phyloP scores from a whole-genome alignment of 2,797 vertebrate species.

The Aselliscus stoliczkanus region DNA sequence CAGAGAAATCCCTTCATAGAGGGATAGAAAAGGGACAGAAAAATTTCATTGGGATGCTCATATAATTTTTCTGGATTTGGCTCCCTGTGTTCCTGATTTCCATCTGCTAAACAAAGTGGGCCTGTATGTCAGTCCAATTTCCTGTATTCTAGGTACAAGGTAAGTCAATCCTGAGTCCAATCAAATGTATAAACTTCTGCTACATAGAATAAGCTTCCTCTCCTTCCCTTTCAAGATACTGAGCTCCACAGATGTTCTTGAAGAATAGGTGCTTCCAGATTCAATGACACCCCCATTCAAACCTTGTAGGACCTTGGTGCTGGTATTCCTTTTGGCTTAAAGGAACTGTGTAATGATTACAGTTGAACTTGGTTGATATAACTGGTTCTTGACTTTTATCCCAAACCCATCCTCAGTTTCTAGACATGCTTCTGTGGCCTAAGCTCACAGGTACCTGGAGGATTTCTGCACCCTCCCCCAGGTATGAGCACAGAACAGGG shows the following conservation, averaged over 20 bases:
- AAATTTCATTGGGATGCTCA: background rate
- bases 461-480: fast-evolving
- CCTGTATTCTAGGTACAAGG: background rate
- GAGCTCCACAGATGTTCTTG: background rate
- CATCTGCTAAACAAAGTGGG: background rate
- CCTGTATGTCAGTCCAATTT: background rate
- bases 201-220: background rate
- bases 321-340: background rate
- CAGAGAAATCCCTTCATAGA: background rate
- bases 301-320: background rate
- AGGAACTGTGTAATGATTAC: background rate
- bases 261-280: background rate
- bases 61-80: background rate
- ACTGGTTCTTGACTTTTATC: background rate
- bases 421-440: background rate
- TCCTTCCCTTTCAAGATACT: background rate
- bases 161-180: background rate
- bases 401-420: background rate
- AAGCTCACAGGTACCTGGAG: background rate
- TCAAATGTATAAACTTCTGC: background rate
- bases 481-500: background rate
- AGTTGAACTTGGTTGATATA: background rate
- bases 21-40: background rate
- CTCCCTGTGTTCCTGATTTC: background rate
- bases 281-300: background rate